Evolutionary conservation across 2,797 vertebrate species (phyloP).

Genomic region (Clarias fuscus): DNA sequence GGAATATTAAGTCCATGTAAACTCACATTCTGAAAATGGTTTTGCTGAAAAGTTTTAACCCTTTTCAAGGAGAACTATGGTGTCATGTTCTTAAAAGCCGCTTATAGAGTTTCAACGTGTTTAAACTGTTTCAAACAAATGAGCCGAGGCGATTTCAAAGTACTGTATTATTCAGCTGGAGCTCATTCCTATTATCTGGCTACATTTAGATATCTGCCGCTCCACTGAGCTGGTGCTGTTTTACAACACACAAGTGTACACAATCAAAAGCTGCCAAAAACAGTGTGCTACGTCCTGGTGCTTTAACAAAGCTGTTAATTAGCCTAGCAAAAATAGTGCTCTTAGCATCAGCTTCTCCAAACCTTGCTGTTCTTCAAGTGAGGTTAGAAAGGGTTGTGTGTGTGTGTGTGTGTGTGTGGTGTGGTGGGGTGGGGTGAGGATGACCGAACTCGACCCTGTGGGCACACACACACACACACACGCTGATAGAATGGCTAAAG

Average conservation of each 20-base stretch:
- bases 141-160: background rate
- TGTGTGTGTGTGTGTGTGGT: background rate
- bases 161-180: background rate
- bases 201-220: background rate
- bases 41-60: background rate
- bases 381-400: background rate
- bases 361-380: background rate
- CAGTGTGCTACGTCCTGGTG: background rate
- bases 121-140: background rate
- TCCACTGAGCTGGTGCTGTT: background rate
- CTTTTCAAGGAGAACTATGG: background rate
- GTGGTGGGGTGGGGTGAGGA: background rate
- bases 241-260: background rate
- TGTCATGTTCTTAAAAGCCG: background rate
- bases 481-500: constrained; percentile 24
- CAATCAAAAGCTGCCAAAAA: background rate
- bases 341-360: background rate
- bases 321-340: background rate
- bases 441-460: background rate
- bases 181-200: background rate
- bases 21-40: background rate
- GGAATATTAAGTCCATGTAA: too few relatives aligned
- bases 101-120: background rate
- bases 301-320: background rate
- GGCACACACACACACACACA: background rate